phyloP scores from a whole-genome alignment of 2,113 vertebrate species.

The Planiliza haematocheilus region DNA sequence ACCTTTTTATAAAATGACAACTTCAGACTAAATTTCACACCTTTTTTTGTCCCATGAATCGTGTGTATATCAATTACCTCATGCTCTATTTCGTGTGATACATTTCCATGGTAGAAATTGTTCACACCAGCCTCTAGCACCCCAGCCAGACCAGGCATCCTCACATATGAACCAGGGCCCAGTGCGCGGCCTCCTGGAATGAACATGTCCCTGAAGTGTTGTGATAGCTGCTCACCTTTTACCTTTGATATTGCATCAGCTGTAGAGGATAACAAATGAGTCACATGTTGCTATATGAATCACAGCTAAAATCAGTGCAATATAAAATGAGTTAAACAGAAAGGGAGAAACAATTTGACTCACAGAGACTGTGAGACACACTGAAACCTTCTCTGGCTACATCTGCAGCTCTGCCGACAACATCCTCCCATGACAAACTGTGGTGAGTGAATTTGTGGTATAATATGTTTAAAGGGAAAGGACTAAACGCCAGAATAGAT shows the following conservation, averaged over 20 bases:
- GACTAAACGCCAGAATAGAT: neutral
- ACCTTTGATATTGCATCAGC: conserved; percentile 84
- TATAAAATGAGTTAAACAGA: neutral
- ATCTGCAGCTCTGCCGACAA: conserved; percentile 82
- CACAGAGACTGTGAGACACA: conserved; percentile 89
- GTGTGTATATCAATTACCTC: conserved; percentile 79
- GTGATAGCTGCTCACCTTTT: conserved; percentile 79
- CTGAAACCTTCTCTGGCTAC: conserved; percentile 90
- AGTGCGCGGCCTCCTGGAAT: conserved; percentile 80
- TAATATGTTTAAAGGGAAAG: neutral
- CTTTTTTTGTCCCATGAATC: neutral
- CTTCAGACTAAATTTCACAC: neutral
- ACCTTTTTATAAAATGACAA: conserved; percentile 71
- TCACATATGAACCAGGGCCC: conserved; percentile 80
- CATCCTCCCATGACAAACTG: conserved; percentile 87
- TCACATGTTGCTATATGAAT: neutral
- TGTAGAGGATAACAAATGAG: conserved; percentile 53
- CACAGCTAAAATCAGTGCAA: neutral
- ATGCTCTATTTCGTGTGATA: conserved; percentile 87
- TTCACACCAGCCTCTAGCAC: conserved; percentile 81
- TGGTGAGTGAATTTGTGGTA: neutral
- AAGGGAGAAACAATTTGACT: conserved; percentile 25
- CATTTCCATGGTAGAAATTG: conserved; percentile 86
- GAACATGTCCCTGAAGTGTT: conserved; percentile 84
- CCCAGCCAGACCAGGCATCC: conserved; percentile 79